These are phyloP conservation scores for Dromococcyx pavoninus DNA, from an alignment of 2,797 vertebrate genomes.

Conservation along the genomic window DNA sequence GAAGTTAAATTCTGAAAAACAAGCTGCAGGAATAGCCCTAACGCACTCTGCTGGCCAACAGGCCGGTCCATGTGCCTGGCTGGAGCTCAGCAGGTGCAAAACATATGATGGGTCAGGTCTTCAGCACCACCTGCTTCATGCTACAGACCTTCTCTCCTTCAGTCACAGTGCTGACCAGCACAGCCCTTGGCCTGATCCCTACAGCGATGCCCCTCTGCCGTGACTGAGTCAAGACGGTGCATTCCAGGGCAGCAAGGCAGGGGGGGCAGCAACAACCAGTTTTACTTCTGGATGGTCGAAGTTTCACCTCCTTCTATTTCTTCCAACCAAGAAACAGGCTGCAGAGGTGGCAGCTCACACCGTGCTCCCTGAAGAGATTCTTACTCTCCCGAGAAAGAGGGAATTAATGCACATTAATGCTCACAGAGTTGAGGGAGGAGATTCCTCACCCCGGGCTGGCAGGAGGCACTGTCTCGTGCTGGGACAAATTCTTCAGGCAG, in stretches of 20 bases:
- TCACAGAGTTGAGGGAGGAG: accelerated
- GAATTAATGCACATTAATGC: background rate
- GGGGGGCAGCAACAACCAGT: accelerated
- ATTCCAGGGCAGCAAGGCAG: background rate
- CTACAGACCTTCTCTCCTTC: accelerated
- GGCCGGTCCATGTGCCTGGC: background rate
- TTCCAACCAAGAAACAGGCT: background rate
- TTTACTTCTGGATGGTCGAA: background rate
- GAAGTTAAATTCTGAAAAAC: background rate
- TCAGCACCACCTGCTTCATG: background rate
- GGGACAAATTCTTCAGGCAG: background rate
- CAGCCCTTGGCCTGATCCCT: accelerated
- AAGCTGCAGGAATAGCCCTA: background rate
- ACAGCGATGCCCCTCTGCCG: accelerated
- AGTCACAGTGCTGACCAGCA: accelerated
- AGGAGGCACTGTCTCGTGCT: background rate
- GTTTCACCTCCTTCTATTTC: background rate
- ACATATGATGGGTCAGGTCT: background rate
- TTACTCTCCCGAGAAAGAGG: background rate
- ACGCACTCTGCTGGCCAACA: background rate
- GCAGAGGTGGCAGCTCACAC: background rate
- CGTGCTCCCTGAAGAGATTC: background rate
- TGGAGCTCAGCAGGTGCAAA: background rate
- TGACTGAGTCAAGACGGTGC: background rate
- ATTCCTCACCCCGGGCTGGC: background rate